Evolutionary conservation across 2,113 vertebrate genomes (phyloP).

Genomic region (Scytalopus superciliaris): DNA sequence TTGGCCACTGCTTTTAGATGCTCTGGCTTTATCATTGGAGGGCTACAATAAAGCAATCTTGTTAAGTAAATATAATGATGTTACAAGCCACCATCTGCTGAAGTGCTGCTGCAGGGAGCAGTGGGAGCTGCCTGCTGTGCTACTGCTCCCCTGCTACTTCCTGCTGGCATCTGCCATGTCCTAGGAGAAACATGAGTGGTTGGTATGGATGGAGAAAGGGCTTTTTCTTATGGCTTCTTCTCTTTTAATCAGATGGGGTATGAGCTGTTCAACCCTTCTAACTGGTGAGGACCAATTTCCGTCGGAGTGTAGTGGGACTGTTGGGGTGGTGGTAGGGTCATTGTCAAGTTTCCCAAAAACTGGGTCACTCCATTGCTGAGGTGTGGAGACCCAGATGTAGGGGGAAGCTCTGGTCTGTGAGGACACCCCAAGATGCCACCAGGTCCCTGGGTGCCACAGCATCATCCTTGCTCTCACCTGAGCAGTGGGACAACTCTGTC

Average conservation of each 20-base stretch:
- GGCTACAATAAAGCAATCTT: conserved; percentile 14
- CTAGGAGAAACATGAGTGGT: not conserved
- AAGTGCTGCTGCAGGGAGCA: not conserved
- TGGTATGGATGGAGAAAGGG: not conserved
- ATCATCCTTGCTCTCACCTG: not conserved
- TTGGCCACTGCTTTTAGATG: not conserved
- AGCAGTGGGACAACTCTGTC: not conserved
- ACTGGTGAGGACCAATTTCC: not conserved
- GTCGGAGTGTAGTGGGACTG: accelerated
- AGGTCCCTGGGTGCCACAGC: not conserved
- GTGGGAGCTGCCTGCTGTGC: not conserved
- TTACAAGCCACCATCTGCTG: conserved; percentile 26
- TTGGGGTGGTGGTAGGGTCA: not conserved
- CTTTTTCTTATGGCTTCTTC: not conserved
- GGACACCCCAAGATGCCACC: not conserved
- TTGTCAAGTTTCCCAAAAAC: not conserved
- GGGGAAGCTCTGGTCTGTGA: not conserved
- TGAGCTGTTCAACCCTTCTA: not conserved
- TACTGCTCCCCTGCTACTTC: not conserved
- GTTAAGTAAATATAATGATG: conserved; percentile 36
- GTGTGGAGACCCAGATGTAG: not conserved
- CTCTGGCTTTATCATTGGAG: not conserved
- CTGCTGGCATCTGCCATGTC: not conserved
- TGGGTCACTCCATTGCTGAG: accelerated
- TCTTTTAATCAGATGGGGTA: not conserved